Base-by-base conservation (phyloP, 2,797 vertebrate genomes). In the Simalia tracyae region DNA sequence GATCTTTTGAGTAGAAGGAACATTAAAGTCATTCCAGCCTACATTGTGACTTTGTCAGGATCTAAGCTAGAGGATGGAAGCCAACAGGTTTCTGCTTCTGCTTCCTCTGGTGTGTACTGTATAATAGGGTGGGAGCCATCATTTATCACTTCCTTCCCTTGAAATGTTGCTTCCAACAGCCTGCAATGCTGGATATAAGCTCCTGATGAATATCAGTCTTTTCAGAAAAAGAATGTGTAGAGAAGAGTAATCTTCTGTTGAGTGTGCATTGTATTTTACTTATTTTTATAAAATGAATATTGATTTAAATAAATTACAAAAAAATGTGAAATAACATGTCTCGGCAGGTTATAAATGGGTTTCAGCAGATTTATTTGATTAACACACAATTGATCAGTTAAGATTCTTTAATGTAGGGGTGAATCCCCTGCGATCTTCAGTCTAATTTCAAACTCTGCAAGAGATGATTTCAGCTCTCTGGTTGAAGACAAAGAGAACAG, bases 101-200 rank as follows among this genome's bases (percentile, higher is more conserved):
- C 92, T 31, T 84, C 68, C 68, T 93, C 61, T 56, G 59, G 2
- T 93, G 91, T 94, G 90, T 72, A 76, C 3, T 36, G 36, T 54
- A 54, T 7, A 54, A 91, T 92, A 57, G 86, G 28, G 85, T 4
- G 2, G 22, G 50, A 56, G 12, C 22, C n/a, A 86, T 46, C 87
- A 12, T 54, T 66, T 46, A 88, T 59, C 46, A 72, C 92, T 76
- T 6, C 89, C 15, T 90, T 56, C 68, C 68, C 86, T 68, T 7
- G 63, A 0, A 88, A 81, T 9, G 31, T 11, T 61, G 42, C 15
- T 15, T 5, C 10, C n/a, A 88, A 64, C 61, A 68, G 59, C 17
- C 50, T 56, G n/a, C n/a, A 12, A 6, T 2, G 22, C 12, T 42
- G 9, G 50, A 46, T 11, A 57, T 59, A 50, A 46, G 26, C 24